Conservation (phyloP, 92 coral and sea anemone species). For the Nematostella vectensis region DNA sequence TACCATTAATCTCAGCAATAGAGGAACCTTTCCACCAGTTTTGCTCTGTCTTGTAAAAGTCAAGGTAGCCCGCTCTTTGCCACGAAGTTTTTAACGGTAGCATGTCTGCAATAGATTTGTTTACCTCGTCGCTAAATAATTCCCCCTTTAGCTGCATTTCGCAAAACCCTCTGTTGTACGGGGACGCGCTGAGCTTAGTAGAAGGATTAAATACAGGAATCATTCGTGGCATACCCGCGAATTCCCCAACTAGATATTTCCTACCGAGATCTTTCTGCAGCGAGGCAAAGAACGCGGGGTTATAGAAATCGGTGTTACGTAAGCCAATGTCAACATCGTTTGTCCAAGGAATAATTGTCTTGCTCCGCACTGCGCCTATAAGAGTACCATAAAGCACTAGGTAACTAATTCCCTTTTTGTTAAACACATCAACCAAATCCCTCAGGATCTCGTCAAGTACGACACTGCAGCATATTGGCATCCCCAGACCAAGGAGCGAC, state of each 20-base stretch:
- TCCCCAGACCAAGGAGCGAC: constrained; percentile 25
- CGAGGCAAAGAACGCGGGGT: background rate
- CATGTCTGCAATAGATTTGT: background rate
- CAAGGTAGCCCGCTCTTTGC: constrained; percentile 20
- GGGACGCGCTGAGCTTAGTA: constrained; percentile 1
- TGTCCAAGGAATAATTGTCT: constrained; percentile 32
- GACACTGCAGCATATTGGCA: constrained; percentile 19
- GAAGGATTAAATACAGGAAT: constrained; percentile 11
- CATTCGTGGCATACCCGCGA: constrained; percentile 6
- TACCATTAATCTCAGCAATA: constrained; percentile 10
- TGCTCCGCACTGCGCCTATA: constrained; percentile 20
- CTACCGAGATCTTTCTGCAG: background rate
- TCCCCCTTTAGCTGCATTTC: constrained; percentile 17
- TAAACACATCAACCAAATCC: constrained; percentile 10
- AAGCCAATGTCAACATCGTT: constrained; percentile 20
- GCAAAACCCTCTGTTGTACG: constrained; percentile 5
- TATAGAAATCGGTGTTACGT: background rate
- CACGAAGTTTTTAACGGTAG: constrained; percentile 6
- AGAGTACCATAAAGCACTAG: constrained; percentile 26
- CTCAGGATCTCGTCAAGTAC: background rate
- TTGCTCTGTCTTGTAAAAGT: constrained; percentile 15
- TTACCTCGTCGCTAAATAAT: constrained; percentile 18
- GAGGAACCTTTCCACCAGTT: constrained; percentile 25
- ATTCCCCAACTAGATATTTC: constrained; percentile 8
- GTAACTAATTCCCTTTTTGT: constrained; percentile 12